phyloP scores from a whole-genome alignment of 2,888 invertebrate species.

The Merodon equestris region DNA sequence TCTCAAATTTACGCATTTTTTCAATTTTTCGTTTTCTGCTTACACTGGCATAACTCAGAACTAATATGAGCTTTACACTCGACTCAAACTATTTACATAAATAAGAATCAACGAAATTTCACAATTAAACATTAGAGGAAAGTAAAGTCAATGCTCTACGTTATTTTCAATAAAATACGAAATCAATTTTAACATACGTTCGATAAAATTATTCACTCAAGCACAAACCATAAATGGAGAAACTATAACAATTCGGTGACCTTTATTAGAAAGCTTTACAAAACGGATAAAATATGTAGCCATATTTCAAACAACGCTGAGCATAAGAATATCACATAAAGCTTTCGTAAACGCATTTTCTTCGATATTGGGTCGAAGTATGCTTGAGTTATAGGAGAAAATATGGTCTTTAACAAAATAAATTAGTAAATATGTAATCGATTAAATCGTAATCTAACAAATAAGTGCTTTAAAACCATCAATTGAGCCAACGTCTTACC shows the following conservation, averaged over 20 bases:
- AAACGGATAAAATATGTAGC: slow-evolving; percentile 3
- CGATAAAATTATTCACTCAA: slow-evolving; percentile 45
- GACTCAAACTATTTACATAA: slow-evolving; percentile 29
- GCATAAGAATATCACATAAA: slow-evolving; percentile 39
- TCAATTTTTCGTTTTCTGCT: slow-evolving; percentile 14
- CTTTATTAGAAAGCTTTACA: slow-evolving; percentile 16
- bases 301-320: slow-evolving; percentile 10
- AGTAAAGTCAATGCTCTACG: slow-evolving; percentile 42
- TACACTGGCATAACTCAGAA: slow-evolving; percentile 38
- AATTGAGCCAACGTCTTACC: neutral
- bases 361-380: slow-evolving; percentile 36
- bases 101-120: slow-evolving; percentile 52
- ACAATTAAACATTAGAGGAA: slow-evolving; percentile 27
- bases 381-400: slow-evolving; percentile 41
- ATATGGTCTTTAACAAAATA: no score
- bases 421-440: no score
- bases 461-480: slow-evolving; percentile 3
- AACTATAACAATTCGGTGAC: slow-evolving; percentile 21
- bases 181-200: slow-evolving; percentile 24
- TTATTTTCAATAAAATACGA: slow-evolving; percentile 36
- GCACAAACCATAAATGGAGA: slow-evolving; percentile 35
- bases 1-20: neutral
- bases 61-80: slow-evolving; percentile 38
- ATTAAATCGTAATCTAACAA: no score
- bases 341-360: slow-evolving; percentile 39